phyloP scores from a whole-genome alignment of 2,113 vertebrate genomes.

The Hemicordylus capensis region DNA sequence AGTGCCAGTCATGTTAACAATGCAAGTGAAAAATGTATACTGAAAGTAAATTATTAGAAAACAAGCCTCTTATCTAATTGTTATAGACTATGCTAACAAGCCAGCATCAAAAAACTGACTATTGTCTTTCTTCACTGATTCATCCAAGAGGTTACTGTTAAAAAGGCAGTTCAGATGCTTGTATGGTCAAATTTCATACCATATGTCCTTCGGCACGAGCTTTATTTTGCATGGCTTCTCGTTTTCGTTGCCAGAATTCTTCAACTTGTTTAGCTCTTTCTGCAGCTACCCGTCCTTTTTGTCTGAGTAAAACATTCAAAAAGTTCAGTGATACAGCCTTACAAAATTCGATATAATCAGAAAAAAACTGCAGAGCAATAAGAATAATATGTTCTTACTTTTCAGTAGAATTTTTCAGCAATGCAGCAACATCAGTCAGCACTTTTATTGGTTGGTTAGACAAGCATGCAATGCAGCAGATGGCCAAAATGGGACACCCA shows the following conservation, averaged over 20 bases:
- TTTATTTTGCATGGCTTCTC: slow-evolving; percentile 96
- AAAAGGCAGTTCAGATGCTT: slow-evolving; percentile 14
- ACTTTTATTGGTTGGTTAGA: neutral
- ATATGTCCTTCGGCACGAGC: slow-evolving; percentile 95
- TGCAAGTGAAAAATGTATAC: neutral
- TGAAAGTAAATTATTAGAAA: neutral
- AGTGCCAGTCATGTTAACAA: neutral
- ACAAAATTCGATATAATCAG: accelerated
- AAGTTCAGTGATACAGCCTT: slow-evolving; percentile 31
- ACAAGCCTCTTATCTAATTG: no score
- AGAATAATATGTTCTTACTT: neutral
- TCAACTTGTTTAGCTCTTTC: slow-evolving; percentile 90
- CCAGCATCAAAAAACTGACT: neutral
- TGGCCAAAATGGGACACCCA: neutral
- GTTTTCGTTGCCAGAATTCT: slow-evolving; percentile 93
- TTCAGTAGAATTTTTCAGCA: neutral
- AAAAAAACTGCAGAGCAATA: slow-evolving; percentile 24
- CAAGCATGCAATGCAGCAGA: neutral
- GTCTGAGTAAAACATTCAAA: slow-evolving; percentile 74
- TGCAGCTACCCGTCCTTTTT: slow-evolving; percentile 77
- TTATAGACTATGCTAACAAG: neutral
- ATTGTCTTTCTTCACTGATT: neutral
- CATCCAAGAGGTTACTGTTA: neutral
- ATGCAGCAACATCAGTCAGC: neutral
- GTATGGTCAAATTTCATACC: slow-evolving; percentile 78